Conservation (phyloP, 2,888 invertebrate genomes). For the Aporophyla lueneburgensis region DNA sequence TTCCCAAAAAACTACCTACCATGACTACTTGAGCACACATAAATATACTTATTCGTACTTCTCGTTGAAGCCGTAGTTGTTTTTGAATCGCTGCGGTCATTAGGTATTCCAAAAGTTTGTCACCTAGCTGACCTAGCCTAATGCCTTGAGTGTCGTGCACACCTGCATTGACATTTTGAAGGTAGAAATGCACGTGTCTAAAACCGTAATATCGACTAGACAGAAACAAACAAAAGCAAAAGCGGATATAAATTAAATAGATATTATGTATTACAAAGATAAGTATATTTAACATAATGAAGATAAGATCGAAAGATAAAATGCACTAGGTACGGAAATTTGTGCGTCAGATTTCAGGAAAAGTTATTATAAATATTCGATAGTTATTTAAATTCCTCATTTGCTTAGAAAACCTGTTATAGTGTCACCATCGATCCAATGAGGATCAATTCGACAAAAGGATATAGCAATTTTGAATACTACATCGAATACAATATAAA, state of each 20-base stretch:
- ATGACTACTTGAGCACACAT: not conserved
- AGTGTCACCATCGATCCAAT: not conserved
- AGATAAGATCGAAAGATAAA: constrained; percentile 21
- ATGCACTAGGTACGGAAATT: not conserved
- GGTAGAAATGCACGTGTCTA: not conserved
- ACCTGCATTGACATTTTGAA: constrained; percentile 4
- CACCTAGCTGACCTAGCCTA: not conserved
- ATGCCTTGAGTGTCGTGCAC: not conserved
- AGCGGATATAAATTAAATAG: not conserved
- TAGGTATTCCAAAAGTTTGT: constrained; percentile 12
- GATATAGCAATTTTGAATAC: too few species aligned
- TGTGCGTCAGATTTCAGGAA: not conserved
- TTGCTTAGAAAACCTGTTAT: not conserved
- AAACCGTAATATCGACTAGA: constrained; percentile 15
- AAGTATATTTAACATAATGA: not conserved
- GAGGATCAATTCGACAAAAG: too few species aligned
- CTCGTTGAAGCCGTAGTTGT: not conserved
- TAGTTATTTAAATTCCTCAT: not conserved
- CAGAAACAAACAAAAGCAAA: constrained; percentile 22
- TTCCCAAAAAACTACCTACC: not conserved
- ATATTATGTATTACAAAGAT: not conserved
- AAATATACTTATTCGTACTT: not conserved
- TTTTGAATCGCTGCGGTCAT: not conserved
- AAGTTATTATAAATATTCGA: not conserved
- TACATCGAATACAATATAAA: too few species aligned